Evolutionary conservation across 2,888 invertebrate species (phyloP).

Genomic region (Horisme vitalbata): DNA sequence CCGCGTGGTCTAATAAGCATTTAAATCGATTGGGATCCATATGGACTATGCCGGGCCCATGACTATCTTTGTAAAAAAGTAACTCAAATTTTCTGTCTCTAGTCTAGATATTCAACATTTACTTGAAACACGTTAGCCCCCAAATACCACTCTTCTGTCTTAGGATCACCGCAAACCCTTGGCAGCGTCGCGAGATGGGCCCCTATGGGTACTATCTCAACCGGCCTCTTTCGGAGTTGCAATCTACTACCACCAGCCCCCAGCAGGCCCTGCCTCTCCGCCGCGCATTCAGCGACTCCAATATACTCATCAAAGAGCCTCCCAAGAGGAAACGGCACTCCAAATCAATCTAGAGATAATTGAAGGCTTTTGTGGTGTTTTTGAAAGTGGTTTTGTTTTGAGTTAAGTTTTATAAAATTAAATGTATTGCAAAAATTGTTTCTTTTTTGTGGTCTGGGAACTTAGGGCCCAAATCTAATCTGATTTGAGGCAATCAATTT

Average conservation of each 20-base stretch:
- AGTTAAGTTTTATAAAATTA: background rate
- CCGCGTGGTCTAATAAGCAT: no score
- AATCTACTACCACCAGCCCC: constrained; percentile 42
- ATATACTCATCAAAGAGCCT: constrained; percentile 57
- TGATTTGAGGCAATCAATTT: no score
- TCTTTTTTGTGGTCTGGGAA: no score
- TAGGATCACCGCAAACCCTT: constrained; percentile 83
- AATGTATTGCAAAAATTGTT: no score
- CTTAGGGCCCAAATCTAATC: no score
- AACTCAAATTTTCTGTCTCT: no score
- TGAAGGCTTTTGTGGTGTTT: background rate
- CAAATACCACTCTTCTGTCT: background rate
- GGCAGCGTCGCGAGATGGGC: constrained; percentile 83
- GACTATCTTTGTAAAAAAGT: no score
- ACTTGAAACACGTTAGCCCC: background rate
- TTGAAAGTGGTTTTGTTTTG: constrained; percentile 3
- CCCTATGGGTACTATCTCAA: constrained; percentile 84
- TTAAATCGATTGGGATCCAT: no score
- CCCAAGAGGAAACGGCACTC: constrained; percentile 65
- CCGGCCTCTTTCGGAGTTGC: constrained; percentile 63
- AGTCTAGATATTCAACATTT: no score
- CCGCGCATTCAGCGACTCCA: constrained; percentile 66
- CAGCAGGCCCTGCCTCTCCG: constrained; percentile 48
- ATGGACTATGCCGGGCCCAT: no score
- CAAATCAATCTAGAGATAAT: constrained; percentile 59